Evolutionary conservation across 2,888 invertebrate genomes (phyloP).

Genomic region (Limenitis camilla): DNA sequence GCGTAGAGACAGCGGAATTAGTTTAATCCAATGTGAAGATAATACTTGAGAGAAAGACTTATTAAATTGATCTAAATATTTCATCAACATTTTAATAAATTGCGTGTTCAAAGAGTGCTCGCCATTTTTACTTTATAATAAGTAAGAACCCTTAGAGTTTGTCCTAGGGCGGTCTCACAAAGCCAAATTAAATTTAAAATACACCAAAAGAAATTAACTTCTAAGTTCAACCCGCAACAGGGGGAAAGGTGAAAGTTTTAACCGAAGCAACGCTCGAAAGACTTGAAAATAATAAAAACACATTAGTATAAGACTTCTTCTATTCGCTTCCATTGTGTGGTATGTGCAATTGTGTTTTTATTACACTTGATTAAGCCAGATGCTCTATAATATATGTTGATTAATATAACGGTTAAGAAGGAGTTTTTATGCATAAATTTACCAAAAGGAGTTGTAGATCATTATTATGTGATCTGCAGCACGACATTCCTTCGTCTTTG

Average conservation of each 20-base stretch:
- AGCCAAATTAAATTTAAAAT: slow-evolving; percentile 73
- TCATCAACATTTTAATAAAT: neutral
- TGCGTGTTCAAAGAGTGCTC: slow-evolving; percentile 35
- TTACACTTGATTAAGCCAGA: no score
- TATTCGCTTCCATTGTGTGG: slow-evolving; percentile 34
- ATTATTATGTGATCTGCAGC: no score
- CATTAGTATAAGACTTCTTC: slow-evolving; percentile 44
- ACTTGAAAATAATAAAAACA: slow-evolving; percentile 69
- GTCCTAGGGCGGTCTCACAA: slow-evolving; percentile 64
- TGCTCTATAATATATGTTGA: no score
- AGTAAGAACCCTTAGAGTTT: slow-evolving; percentile 60
- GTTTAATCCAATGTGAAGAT: neutral
- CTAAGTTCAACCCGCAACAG: slow-evolving; percentile 39
- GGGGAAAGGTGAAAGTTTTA: slow-evolving; percentile 60
- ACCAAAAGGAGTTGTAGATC: no score
- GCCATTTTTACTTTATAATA: slow-evolving; percentile 50
- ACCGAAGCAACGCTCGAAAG: slow-evolving; percentile 58
- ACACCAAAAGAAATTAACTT: slow-evolving; percentile 74
- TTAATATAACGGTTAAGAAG: no score
- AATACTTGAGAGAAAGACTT: neutral
- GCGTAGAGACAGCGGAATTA: no score
- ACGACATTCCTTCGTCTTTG: no score
- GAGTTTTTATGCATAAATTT: no score
- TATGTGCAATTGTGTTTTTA: slow-evolving; percentile 7
- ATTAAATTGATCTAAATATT: neutral